Base-by-base conservation (phyloP, 2,888 invertebrate genomes). In the Agrotis puta region DNA sequence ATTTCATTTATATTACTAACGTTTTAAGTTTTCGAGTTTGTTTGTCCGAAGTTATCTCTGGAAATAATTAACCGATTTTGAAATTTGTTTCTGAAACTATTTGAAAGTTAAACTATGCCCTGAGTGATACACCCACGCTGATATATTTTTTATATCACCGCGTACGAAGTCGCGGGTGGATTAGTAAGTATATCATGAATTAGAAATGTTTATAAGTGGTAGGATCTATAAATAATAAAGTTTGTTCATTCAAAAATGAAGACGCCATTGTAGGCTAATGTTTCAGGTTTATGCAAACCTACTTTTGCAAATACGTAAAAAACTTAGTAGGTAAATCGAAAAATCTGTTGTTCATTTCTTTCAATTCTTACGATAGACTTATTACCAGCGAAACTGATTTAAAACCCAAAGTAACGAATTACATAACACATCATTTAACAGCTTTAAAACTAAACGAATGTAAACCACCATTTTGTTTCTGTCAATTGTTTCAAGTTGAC, bases 361-460 rank as follows among this genome's bases (percentile, higher is more conserved):
- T 74, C 65, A 64, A 14, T 3, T 14, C 20, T 1, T 13, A 43
- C 11, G 43, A 22, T 16, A 63, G 50, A 66, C 18, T 66, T 66
- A 66, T 47, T 66, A 47, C 39, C 14, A 6, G 43, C 16, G 16
- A 66, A 39, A 74, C 13, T 22, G 16, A 74, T 74, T 53, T 74
- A 74, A 47, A 11, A 58, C 22, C 3, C 18, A 18, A n/a, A 5
- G 16, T 22, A 59, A 63, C 9, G 18, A 39, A 33, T 22, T 14
- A 2, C 7, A 0, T 6, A 18, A 70, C 6, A 20, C 66, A 73
- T 54, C 3, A 54, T 47, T 71, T 13, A 72, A 73, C 16, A 33
- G 6, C 6, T 70, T 43, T 27, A 33, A 7, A 33, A n/a, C n/a
- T 64, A 27, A 47, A 50, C 27, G 22, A 50, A 64, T 73, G n/a